Percentiles rank a stretch among this genome's conserved stretches.
These are phyloP conservation scores for Gadus chalcogrammus DNA, from an alignment of 2,113 vertebrate genomes.

Conservation along the genomic window DNA sequence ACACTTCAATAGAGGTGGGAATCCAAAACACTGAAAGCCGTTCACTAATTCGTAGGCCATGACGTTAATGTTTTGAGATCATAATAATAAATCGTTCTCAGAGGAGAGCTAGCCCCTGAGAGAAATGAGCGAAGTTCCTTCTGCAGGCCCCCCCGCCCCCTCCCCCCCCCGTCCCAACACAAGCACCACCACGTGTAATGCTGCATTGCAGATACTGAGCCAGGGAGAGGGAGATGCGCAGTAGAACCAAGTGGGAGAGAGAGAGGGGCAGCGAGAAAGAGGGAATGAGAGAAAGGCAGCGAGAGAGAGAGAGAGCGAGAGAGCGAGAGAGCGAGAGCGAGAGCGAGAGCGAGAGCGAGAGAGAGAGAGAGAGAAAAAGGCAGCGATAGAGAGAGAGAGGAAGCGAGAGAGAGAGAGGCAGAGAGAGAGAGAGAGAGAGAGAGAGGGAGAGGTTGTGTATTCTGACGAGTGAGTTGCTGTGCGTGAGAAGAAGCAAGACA, in stretches of 20 bases:
- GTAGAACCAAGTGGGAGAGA: constrained; percentile 1
- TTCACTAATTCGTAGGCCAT: too few species aligned
- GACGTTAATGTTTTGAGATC: too few species aligned
- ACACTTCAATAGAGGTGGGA: too few species aligned
- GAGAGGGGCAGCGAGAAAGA: constrained; percentile 4
- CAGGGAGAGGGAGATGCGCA: constrained; percentile 24
- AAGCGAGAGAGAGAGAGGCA: constrained; percentile 22
- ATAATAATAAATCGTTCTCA: neutral
- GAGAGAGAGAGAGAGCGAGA: constrained; percentile 16
- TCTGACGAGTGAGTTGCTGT: too few species aligned
- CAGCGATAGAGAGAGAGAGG: constrained; percentile 11
- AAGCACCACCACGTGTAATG: constrained; percentile 46
- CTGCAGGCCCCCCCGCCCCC: constrained; percentile 32
- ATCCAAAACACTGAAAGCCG: too few species aligned
- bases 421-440: constrained; percentile 16
- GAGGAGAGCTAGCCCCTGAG: constrained; percentile 26
- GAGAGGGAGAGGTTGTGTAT: neutral
- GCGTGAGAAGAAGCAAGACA: too few species aligned
- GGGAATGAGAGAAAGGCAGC: constrained; percentile 11
- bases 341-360: constrained; percentile 7
- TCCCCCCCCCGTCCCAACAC: constrained; percentile 16
- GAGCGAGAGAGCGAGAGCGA: constrained; percentile 2
- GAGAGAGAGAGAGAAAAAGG: constrained; percentile 1
- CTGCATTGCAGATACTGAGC: constrained; percentile 72
- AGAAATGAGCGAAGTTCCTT: constrained; percentile 33